These are phyloP conservation scores for Dasysyrphus albostriatus DNA, from an alignment of 2,888 invertebrate species.

Conservation along the genomic window DNA sequence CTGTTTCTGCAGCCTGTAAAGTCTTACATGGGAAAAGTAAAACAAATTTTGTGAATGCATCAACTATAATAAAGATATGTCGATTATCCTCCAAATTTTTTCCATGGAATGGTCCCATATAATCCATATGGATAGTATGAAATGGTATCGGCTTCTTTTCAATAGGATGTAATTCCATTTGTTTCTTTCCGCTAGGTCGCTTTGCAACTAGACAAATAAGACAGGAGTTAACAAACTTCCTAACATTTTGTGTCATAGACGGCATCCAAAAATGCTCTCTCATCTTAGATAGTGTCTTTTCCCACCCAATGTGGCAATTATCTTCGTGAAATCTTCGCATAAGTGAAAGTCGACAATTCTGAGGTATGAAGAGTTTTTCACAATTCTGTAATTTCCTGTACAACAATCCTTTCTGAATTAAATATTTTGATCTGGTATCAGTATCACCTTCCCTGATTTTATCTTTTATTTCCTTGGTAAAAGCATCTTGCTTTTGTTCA, in stretches of 20 bases:
- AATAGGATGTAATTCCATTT: neutral
- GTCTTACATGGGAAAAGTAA: neutral
- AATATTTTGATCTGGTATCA: neutral
- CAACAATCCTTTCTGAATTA: neutral
- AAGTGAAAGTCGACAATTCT: neutral
- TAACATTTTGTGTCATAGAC: neutral
- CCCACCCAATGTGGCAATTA: conserved; percentile 2
- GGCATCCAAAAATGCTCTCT: conserved; percentile 11
- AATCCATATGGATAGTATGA: conserved; percentile 2
- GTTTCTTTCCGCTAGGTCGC: neutral
- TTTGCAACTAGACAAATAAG: neutral
- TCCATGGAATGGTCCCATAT: neutral
- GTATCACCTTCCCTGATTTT: conserved; percentile 21
- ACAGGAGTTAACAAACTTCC: neutral
- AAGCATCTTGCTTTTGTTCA: conserved; percentile 17
- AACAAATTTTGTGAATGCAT: neutral
- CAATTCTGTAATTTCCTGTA: neutral
- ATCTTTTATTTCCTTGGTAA: conserved; percentile 17
- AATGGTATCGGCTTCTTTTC: neutral
- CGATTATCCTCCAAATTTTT: neutral
- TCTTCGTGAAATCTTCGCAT: neutral
- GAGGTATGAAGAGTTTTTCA: conserved; percentile 5
- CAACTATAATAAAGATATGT: neutral
- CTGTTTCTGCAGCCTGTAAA: neutral
- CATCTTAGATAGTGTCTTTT: neutral